phyloP scores from a whole-genome alignment of 2,113 vertebrate genomes.

The Odontophorus gujanensis region DNA sequence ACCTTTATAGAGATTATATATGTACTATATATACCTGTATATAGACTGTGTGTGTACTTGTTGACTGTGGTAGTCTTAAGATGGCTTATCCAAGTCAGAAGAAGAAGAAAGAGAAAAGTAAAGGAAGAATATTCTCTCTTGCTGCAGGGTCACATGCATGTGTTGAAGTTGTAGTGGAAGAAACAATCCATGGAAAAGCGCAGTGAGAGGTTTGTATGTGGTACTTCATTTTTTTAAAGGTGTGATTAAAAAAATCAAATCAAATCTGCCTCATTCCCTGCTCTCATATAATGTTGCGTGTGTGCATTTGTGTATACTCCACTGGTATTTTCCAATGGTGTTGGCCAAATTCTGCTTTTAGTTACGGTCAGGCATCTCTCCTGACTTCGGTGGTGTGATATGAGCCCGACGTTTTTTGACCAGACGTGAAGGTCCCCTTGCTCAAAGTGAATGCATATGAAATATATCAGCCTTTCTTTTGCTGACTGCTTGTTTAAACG shows the following conservation, averaged over 20 bases:
- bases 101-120: no score
- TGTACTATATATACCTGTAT: not conserved
- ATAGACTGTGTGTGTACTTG: not conserved
- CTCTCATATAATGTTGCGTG: slow-evolving; percentile 31
- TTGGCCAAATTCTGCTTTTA: slow-evolving; percentile 71
- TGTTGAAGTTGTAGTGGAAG: not conserved
- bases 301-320: slow-evolving; percentile 55
- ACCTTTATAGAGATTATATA: no score
- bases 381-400: slow-evolving; percentile 63
- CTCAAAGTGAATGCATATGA: slow-evolving; percentile 66
- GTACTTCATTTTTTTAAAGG: slow-evolving; percentile 36
- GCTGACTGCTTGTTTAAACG: slow-evolving; percentile 67
- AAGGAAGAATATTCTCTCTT: not conserved
- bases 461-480: slow-evolving; percentile 67
- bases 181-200: not conserved
- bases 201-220: not conserved
- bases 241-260: slow-evolving; percentile 50
- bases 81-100: not conserved
- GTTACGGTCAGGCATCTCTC: slow-evolving; percentile 70
- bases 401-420: slow-evolving; percentile 70
- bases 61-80: not conserved
- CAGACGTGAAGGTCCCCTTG: slow-evolving; percentile 63
- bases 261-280: slow-evolving; percentile 9
- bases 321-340: slow-evolving; percentile 68
- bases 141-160: not conserved